phyloP scores from a whole-genome alignment of 2,888 invertebrate species.

The Capitulum mitella region DNA sequence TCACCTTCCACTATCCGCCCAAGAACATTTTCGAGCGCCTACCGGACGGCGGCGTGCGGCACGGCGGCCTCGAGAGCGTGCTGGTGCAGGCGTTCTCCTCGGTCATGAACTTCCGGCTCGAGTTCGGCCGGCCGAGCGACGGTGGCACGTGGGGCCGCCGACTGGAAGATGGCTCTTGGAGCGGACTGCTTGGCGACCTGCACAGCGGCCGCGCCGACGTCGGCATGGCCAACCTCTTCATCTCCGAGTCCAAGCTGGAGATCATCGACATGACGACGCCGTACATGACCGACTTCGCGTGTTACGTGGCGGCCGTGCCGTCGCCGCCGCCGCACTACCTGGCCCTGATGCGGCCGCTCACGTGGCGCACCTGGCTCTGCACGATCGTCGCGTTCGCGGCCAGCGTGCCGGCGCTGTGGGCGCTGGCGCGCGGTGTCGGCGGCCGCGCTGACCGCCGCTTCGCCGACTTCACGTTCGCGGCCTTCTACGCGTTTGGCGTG shows the following conservation, averaged over 20 bases:
- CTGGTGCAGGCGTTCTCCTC: constrained; percentile 29
- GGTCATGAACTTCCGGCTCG: constrained; percentile 29
- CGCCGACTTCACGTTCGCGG: constrained; percentile 26
- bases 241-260: constrained; percentile 31
- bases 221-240: constrained; percentile 35
- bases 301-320: constrained; percentile 34
- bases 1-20: constrained; percentile 11
- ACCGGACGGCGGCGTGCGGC: not conserved
- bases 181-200: constrained; percentile 34
- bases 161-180: constrained; percentile 30
- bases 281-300: constrained; percentile 35
- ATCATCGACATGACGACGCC: constrained; percentile 35
- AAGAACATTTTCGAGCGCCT: not conserved
- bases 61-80: constrained; percentile 29
- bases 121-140: constrained; percentile 30
- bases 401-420: not conserved
- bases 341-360: constrained; percentile 26
- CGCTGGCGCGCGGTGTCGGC: constrained; percentile 22
- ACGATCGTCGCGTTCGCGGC: not conserved
- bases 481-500: constrained; percentile 30
- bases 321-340: constrained; percentile 31
- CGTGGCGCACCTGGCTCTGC: constrained; percentile 22
- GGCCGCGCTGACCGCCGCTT: constrained; percentile 14
- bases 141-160: constrained; percentile 33
- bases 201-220: constrained; percentile 33